phyloP scores from a whole-genome alignment of 2,888 invertebrate species.

The Oconnorella tubifera region DNA sequence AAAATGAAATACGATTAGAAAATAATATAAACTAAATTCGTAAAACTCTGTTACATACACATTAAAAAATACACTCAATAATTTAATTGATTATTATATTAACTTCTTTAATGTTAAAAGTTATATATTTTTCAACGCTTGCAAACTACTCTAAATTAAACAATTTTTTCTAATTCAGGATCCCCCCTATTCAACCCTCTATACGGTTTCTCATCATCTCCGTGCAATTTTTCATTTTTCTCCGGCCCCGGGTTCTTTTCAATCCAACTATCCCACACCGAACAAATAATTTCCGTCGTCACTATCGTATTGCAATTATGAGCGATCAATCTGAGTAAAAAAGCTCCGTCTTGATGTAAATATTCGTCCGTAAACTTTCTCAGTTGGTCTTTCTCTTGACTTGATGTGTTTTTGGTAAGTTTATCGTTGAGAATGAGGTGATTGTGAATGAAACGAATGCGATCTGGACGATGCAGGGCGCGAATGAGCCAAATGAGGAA shows the following conservation, averaged over 20 bases:
- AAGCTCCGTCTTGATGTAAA: conserved; percentile 34
- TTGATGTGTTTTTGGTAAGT: conserved; percentile 19
- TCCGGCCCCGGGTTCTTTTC: conserved; percentile 1
- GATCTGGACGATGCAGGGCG: conserved; percentile 23
- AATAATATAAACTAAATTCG: too few species aligned
- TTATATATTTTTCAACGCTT: too few species aligned
- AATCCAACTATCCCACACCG: conserved; percentile 30
- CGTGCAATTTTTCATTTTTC: background rate
- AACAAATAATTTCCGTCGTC: conserved; percentile 31
- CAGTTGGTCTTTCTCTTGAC: conserved; percentile 29
- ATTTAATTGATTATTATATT: too few species aligned
- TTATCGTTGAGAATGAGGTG: conserved; percentile 32
- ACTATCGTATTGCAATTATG: conserved; percentile 36
- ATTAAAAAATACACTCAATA: too few species aligned
- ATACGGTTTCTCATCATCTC: too few species aligned
- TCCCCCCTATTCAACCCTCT: too few species aligned
- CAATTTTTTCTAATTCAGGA: too few species aligned
- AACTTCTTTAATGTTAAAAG: too few species aligned
- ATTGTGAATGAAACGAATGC: conserved; percentile 46
- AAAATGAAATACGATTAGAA: too few species aligned
- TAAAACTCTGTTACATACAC: too few species aligned
- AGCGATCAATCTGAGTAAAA: conserved; percentile 33
- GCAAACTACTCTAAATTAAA: too few species aligned
- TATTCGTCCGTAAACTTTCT: conserved; percentile 27
- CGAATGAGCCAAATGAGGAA: conserved; percentile 29